These are phyloP conservation scores for Procavia capensis DNA, from an alignment of 2,113 vertebrate species.

Conservation along the genomic window DNA sequence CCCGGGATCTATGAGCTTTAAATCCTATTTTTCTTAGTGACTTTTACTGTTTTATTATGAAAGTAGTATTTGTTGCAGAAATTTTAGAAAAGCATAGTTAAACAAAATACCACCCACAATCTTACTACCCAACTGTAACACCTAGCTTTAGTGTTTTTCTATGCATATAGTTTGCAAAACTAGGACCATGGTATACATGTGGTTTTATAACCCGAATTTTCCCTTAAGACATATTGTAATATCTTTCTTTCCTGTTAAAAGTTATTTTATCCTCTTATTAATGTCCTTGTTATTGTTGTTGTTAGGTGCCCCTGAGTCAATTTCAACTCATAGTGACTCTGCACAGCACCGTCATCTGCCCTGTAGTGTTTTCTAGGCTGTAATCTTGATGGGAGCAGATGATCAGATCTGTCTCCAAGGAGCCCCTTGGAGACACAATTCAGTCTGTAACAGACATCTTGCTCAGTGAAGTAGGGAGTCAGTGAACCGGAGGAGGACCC, in stretches of 20 bases:
- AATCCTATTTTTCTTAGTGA: background rate
- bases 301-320: background rate
- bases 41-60: conserved; percentile 9
- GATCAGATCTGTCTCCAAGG: background rate
- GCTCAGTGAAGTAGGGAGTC: background rate
- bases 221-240: background rate
- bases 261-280: background rate
- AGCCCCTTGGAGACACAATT: background rate
- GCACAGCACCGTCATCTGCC: background rate
- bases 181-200: background rate
- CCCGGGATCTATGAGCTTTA: background rate
- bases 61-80: conserved; percentile 6
- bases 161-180: background rate
- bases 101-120: background rate
- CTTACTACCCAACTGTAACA: background rate
- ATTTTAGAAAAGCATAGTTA: background rate
- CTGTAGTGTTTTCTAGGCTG: background rate
- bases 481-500: background rate
- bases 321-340: background rate
- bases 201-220: background rate
- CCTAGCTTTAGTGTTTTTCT: background rate
- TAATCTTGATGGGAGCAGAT: background rate
- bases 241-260: background rate
- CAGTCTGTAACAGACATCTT: background rate
- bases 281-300: background rate